Percentiles rank a stretch among this genome's conserved stretches.
Conservation (phyloP, 2,888 invertebrate genomes). For the Cephus pygmeus region DNA sequence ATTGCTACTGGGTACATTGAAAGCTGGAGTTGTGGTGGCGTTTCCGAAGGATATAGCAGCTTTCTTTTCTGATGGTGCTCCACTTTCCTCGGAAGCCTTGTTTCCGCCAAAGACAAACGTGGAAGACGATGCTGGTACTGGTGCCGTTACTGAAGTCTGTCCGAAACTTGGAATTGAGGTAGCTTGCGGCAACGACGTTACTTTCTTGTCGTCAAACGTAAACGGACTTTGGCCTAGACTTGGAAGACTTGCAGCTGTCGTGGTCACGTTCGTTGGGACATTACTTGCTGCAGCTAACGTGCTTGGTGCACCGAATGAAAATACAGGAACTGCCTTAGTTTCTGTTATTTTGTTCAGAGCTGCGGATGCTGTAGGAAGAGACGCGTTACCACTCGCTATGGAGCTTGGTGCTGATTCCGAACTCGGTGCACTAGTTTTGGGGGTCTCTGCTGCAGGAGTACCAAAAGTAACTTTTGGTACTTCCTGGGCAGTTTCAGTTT, state of each 20-base stretch:
- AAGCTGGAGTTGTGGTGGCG: conserved; percentile 11
- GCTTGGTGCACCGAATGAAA: conserved; percentile 37
- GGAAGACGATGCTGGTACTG: conserved; percentile 24
- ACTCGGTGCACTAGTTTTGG: conserved; percentile 17
- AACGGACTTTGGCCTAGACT: conserved; percentile 29
- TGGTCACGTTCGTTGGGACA: conserved; percentile 10
- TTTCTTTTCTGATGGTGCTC: conserved; percentile 23
- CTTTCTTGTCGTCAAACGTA: conserved; percentile 34
- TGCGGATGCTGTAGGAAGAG: conserved; percentile 15
- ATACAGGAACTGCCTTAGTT: conserved; percentile 22
- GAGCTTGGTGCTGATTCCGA: conserved; percentile 14
- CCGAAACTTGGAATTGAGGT: conserved; percentile 1
- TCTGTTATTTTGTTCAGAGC: conserved; percentile 14
- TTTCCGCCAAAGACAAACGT: conserved; percentile 29
- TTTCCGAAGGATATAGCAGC: conserved; percentile 25
- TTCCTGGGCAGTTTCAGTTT: background rate
- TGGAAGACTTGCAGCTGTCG: conserved; percentile 12
- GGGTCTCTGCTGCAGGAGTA: conserved; percentile 18
- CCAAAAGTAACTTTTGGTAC: conserved; percentile 24
- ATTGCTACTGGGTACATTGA: conserved; percentile 2
- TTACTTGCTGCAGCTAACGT: conserved; percentile 13
- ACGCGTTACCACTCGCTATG: conserved; percentile 5
- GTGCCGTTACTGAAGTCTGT: conserved; percentile 6
- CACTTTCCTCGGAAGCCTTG: conserved; percentile 20
- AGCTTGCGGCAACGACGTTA: conserved; percentile 20